phyloP scores from a whole-genome alignment of 1,140 invertebrate species.

The Cardiocondyla obscurior region DNA sequence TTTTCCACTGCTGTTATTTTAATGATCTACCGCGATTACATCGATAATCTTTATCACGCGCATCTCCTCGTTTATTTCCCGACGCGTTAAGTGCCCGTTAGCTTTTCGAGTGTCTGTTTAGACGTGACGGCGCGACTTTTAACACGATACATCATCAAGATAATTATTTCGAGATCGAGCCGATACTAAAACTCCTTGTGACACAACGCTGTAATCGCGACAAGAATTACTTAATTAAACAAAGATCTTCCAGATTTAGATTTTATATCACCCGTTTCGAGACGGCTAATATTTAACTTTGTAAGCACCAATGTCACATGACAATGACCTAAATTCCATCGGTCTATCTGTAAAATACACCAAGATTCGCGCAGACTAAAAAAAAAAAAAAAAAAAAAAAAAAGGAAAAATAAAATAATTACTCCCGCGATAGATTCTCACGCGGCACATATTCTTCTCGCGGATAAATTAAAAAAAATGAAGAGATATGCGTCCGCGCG shows the following conservation, averaged over 20 bases:
- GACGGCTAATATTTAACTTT: neutral
- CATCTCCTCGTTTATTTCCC: conserved; percentile 4
- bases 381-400: too few species aligned
- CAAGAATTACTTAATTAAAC: neutral
- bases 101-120: neutral
- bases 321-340: neutral
- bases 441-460: neutral
- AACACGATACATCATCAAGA: neutral
- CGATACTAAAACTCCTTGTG: neutral
- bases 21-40: neutral
- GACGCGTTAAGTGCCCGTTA: neutral
- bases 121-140: neutral
- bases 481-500: neutral
- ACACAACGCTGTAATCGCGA: neutral
- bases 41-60: conserved; percentile 33
- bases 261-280: neutral
- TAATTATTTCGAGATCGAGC: neutral
- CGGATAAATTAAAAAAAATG: neutral
- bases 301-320: neutral
- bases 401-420: too few species aligned
- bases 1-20: neutral
- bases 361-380: neutral
- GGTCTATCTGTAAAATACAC: neutral
- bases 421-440: neutral
- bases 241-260: neutral